Evolutionary conservation across 2,113 vertebrate genomes (phyloP), one percentile per base, ranked within the genome.

Genomic region (Menidia beryllina): DNA sequence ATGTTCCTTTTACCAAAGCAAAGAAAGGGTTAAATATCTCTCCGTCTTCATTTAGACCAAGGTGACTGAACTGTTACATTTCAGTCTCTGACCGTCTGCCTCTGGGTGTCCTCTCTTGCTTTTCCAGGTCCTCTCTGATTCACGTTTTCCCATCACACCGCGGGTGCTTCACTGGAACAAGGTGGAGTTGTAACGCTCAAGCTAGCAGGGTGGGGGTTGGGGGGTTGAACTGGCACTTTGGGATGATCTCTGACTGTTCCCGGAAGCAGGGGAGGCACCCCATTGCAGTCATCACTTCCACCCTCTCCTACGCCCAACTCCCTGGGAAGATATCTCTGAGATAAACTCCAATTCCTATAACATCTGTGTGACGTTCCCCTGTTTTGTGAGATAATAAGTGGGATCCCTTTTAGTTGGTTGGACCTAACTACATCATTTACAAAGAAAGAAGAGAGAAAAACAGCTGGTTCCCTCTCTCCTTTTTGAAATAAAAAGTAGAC

Each of bases 161-260:
- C 82, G 71, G 79, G 76, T 65, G 86, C 75, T 85, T 17, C 51
- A n/a, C 55, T 56, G 69, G 23, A 63, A 63, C 10, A 48, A 77
- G 78, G 80, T 13, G 75, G 87, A 72, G 82, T 83, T 14, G 20
- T 59, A 78, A 72, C 83, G 72, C 80, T 41, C 67, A 54, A 45
- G 66, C 81, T 56, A 66, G 60, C n/a, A n/a, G n/a, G n/a, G n/a
- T n/a, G n/a, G n/a, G n/a, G n/a, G n/a, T 0, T 8, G 77, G 20
- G 67, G 72, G 80, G 81, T 84, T 87, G 87, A 86, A 85, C 57
- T 83, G 84, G 82, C 81, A 78, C 45, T 73, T 39, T 36, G 69
- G 36, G 76, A 76, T 57, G 54, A 82, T 76, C 52, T 48, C 12
- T 38, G 63, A 24, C 45, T 57, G 60, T 83, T 87, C 86, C 79